phyloP scores from a whole-genome alignment of 2,888 invertebrate genomes.

The Trileptium ribeirensis region DNA sequence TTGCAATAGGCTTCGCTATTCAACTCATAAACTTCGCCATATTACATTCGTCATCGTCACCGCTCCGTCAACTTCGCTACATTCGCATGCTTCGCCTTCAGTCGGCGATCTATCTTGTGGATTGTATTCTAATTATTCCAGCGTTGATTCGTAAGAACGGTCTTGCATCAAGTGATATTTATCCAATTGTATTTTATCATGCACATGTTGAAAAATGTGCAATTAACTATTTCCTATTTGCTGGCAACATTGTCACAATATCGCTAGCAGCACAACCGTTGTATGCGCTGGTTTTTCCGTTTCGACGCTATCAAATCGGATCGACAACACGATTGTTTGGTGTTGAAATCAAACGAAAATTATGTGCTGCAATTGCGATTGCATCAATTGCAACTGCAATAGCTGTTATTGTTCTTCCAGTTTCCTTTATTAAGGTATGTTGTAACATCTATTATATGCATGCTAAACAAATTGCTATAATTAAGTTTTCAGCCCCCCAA shows the following conservation, averaged over 20 bases:
- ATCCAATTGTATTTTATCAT: neutral
- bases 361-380: neutral
- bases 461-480: too few species aligned
- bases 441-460: too few species aligned
- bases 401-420: neutral
- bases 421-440: neutral
- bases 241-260: neutral
- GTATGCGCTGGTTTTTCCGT: neutral
- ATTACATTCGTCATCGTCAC: neutral
- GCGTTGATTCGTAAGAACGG: neutral
- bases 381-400: neutral
- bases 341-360: neutral
- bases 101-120: neutral
- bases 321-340: neutral
- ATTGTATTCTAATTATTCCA: neutral
- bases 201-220: neutral
- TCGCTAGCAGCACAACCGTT: neutral
- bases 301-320: neutral
- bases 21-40: neutral
- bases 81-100: neutral
- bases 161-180: neutral
- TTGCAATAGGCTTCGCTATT: neutral
- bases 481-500: too few species aligned
- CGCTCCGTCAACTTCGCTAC: neutral
- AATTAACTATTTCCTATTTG: neutral